phyloP scores from a whole-genome alignment of 2,797 vertebrate genomes.

The Oryzias sinensis region DNA sequence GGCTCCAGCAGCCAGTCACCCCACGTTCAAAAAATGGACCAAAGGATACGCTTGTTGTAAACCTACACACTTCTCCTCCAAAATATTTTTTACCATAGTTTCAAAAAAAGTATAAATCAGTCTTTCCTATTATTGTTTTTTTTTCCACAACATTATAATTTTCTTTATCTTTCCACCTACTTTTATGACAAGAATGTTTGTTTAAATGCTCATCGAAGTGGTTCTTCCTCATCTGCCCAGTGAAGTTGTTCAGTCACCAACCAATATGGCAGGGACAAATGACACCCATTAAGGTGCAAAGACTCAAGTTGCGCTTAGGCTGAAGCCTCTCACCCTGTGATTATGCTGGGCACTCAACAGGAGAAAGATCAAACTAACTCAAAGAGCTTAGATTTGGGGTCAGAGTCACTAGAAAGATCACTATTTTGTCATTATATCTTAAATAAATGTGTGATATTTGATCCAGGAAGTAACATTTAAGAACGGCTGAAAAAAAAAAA shows the following conservation, averaged over 20 bases:
- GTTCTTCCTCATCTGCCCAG: conserved; percentile 35
- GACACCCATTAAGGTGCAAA: conserved; percentile 64
- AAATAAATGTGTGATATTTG: conserved; percentile 8
- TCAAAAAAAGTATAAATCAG: no score
- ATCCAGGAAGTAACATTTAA: conserved; percentile 10
- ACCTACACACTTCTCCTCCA: no score
- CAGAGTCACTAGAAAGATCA: conserved; percentile 33
- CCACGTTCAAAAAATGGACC: no score
- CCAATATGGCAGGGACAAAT: conserved; percentile 75
- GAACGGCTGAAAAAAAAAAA: not conserved
- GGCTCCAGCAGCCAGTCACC: no score
- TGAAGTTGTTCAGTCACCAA: conserved; percentile 60
- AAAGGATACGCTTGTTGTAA: no score
- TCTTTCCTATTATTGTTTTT: not conserved
- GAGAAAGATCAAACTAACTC: conserved; percentile 33
- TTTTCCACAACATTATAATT: conserved; percentile 30
- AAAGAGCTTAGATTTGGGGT: conserved; percentile 25
- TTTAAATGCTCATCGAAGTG: conserved; percentile 49
- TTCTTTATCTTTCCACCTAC: conserved; percentile 32
- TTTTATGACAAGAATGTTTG: conserved; percentile 54
- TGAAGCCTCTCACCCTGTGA: conserved; percentile 50
- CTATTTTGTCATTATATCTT: conserved; percentile 43
- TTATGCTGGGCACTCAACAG: conserved; percentile 53
- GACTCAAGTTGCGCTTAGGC: conserved; percentile 62
- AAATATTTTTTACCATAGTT: no score